Evolutionary conservation across 1,140 invertebrate genomes (phyloP).

Genomic region (Atta texana): DNA sequence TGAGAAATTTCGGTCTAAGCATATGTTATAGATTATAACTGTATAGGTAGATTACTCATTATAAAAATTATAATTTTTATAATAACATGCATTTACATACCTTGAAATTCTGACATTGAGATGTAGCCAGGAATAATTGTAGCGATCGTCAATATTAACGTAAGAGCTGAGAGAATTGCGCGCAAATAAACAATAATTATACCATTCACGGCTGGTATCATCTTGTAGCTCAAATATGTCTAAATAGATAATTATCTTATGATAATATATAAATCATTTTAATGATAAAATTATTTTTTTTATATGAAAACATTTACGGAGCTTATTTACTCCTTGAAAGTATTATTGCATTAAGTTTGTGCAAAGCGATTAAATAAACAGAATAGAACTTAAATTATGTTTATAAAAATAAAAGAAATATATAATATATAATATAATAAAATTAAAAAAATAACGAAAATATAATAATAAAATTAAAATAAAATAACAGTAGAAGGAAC

Average conservation of each 20-base stretch:
- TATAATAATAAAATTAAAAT: background rate
- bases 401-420: conserved; percentile 8
- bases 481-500: background rate
- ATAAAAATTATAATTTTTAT: background rate
- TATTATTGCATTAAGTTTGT: background rate
- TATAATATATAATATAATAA: no score
- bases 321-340: background rate
- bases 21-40: background rate
- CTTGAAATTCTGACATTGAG: conserved; percentile 75
- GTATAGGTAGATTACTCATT: background rate
- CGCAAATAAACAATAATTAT: conserved; percentile 72
- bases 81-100: conserved; percentile 53
- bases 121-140: conserved; percentile 77
- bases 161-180: conserved; percentile 69
- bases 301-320: background rate
- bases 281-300: conserved; percentile 20
- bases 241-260: conserved; percentile 46
- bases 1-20: background rate
- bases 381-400: background rate
- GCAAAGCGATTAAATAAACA: background rate
- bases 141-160: conserved; percentile 72
- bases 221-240: conserved; percentile 78
- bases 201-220: conserved; percentile 75
- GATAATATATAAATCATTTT: background rate
- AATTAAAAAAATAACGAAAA: background rate